Percentiles rank a stretch among this genome's conserved stretches.
Conservation (phyloP, 2,888 invertebrate species). For the Alcis repandata region DNA sequence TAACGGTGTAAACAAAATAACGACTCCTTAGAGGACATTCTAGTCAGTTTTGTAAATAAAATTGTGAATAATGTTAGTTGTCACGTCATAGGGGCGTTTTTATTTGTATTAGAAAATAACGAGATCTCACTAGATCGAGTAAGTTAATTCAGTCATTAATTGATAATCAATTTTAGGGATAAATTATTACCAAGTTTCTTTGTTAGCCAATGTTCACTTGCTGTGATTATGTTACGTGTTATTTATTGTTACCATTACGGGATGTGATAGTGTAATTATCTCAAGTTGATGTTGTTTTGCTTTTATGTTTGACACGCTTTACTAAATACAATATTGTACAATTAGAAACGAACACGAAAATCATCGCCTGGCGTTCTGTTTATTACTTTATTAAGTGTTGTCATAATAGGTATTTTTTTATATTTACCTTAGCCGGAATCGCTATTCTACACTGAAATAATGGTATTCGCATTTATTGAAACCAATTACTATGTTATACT, state of each 20-base stretch:
- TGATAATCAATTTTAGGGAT: slow-evolving; percentile 83
- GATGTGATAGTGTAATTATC: slow-evolving; percentile 82
- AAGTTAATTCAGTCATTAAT: slow-evolving; percentile 86
- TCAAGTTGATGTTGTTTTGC: slow-evolving; percentile 79
- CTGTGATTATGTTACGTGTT: slow-evolving; percentile 86
- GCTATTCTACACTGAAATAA: slow-evolving; percentile 70
- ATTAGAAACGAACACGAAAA: slow-evolving; percentile 49
- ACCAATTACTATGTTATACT: slow-evolving; percentile 82
- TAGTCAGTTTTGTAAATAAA: slow-evolving; percentile 85
- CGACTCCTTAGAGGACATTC: slow-evolving; percentile 79
- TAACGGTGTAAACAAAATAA: slow-evolving; percentile 69
- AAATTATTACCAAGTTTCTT: slow-evolving; percentile 76
- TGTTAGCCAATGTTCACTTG: slow-evolving; percentile 86
- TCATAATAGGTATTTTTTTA: slow-evolving; percentile 42
- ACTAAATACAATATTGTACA: slow-evolving; percentile 61
- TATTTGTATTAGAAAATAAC: slow-evolving; percentile 82
- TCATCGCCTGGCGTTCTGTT: slow-evolving; percentile 60
- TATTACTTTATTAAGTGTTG: slow-evolving; percentile 53
- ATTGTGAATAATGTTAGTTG: slow-evolving; percentile 84
- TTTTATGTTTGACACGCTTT: slow-evolving; percentile 69
- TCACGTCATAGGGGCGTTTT: slow-evolving; percentile 79
- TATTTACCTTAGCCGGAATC: slow-evolving; percentile 56
- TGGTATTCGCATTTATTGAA: slow-evolving; percentile 80
- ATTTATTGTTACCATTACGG: slow-evolving; percentile 76
- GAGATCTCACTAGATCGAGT: slow-evolving; percentile 85